A percentile compares a stretch with the other conserved stretches of the same genome.
Conservation (phyloP, 2,888 invertebrate genomes). For the Bhutanitis thaidina region DNA sequence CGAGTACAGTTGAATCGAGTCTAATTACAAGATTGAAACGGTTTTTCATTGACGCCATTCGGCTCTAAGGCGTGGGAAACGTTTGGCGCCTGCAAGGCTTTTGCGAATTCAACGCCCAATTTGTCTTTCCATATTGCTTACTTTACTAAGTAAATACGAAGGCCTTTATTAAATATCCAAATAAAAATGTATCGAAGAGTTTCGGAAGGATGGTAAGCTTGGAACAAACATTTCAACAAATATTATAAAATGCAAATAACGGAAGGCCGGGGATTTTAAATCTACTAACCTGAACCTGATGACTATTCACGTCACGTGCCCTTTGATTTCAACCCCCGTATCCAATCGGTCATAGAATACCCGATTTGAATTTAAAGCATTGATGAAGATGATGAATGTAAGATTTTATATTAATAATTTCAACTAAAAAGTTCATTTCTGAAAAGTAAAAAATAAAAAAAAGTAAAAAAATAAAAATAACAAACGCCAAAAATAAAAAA, state of each 20-base stretch:
- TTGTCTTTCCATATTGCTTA: background rate
- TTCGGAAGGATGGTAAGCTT: background rate
- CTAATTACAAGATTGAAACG: slow-evolving; percentile 38
- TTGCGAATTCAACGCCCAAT: slow-evolving; percentile 2
- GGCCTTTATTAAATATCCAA: background rate
- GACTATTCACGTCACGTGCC: background rate
- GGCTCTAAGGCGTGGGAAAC: slow-evolving; percentile 17
- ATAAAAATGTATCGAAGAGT: background rate
- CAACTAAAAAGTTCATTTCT: too few species aligned
- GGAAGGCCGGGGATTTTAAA: too few species aligned
- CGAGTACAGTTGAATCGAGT: slow-evolving; percentile 40
- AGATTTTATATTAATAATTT: too few species aligned
- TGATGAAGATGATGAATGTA: too few species aligned
- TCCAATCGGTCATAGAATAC: background rate
- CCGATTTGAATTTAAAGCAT: too few species aligned
- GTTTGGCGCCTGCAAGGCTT: slow-evolving; percentile 18
- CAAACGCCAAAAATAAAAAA: too few species aligned
- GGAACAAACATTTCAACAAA: background rate
- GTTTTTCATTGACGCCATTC: slow-evolving; percentile 28
- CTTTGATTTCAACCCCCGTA: background rate
- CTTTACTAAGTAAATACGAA: background rate
- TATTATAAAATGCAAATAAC: background rate
- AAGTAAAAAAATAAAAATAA: too few species aligned
- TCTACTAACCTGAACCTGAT: background rate
- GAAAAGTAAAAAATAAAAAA: too few species aligned